Base-by-base conservation (phyloP, 2,113 vertebrate species). In the Phaethon lepturus region DNA sequence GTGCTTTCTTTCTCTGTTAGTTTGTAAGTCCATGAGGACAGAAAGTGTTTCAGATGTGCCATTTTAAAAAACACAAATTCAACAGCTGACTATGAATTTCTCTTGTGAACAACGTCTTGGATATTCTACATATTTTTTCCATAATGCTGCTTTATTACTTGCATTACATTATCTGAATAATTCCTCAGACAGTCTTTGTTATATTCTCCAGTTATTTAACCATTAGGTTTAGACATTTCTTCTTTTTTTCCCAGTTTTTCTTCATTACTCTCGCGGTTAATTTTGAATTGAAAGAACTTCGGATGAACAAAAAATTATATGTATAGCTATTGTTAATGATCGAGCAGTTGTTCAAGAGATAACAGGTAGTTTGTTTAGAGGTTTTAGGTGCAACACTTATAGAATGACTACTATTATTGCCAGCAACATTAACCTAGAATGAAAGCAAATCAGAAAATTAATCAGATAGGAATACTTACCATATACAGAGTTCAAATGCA, bases 391-490 rank as follows among this genome's bases (percentile, higher is more conserved):
- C 64, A 89, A 44, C 17, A 11, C 49, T 58, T 63, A 22, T 0
- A 47, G 49, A 75, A 81, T 52, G 23, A 50, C 38, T 96, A 11
- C 13, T 56, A 18, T 62, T 56, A 18, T 62, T 93, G 86, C 60
- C 76, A 81, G 52, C 60, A 81, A 38, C 1, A 2, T 78, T 84
- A 94, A 63, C 35, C 38, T 40, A 49, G 45, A 93, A 84, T 72
- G 63, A 38, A 87, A 40, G 50, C 89, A 94, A 93, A 95, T 79
- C 42, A 83, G 67, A 91, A 83, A 77, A 93, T 55, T 77, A 82
- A 91, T 84, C 60, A 81, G 69, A 78, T 55, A 47, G 69, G 31
- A 91, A 78, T 75, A 42, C 15, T 75, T 89, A 52, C 47, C 25
- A 16, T 56, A 49, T 28, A 33, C 49, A 79, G 52, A 92, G 20